Evolutionary conservation across 2,797 vertebrate species (phyloP).

Genomic region (Prunella strophiata): DNA sequence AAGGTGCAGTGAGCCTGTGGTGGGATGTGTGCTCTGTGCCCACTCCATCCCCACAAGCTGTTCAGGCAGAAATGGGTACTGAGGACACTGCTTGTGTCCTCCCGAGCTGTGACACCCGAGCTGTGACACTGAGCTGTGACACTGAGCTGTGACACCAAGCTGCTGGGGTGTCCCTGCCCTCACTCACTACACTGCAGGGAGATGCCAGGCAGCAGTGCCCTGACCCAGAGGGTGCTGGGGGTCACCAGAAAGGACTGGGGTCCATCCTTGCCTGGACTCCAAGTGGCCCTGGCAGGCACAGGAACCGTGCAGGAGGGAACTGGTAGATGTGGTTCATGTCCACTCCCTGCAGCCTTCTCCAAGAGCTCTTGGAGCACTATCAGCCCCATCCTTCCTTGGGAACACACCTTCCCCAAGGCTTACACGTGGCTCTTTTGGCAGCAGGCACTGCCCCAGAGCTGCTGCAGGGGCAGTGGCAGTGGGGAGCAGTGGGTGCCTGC

Average conservation of each 20-base stretch:
- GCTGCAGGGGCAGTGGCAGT: not conserved
- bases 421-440: not conserved
- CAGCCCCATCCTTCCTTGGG: not conserved
- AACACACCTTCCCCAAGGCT: not conserved
- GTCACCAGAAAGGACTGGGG: not conserved
- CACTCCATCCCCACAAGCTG: not conserved
- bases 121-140: not conserved
- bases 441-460: not conserved
- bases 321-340: rapidly evolving
- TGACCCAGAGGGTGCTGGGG: not conserved
- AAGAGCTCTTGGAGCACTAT: not conserved
- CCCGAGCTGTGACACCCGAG: not conserved
- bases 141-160: not conserved
- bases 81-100: not conserved
- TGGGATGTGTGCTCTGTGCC: not conserved
- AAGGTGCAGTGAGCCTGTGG: not conserved
- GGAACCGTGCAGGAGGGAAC: not conserved
- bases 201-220: not conserved
- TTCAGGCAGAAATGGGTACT: not conserved
- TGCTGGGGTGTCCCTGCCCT: not conserved
- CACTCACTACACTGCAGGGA: rapidly evolving
- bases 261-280: not conserved
- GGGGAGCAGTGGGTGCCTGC: not conserved
- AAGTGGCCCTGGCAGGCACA: not conserved
- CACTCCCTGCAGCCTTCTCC: not conserved